Evolutionary conservation across 1,140 invertebrate species (phyloP), one percentile per base, ranked within the genome.

Genomic region (Drepana arcuata): DNA sequence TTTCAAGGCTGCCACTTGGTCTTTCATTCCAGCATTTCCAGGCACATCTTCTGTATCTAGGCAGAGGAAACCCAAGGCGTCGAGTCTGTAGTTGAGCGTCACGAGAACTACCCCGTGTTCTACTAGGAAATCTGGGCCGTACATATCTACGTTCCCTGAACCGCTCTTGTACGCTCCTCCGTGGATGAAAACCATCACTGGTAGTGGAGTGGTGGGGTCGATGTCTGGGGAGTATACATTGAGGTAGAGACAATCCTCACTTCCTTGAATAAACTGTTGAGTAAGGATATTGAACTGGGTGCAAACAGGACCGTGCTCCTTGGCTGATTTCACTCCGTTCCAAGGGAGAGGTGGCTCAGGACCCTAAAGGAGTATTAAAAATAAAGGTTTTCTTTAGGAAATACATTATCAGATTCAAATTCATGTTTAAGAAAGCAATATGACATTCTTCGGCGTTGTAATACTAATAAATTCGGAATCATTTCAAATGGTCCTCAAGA

Each of bases 231-330:
- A 52, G 21, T 66, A 66, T 1, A 63, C 41, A 16, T 42, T 42
- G 1, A 42, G 16, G 12, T 35, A 42, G n/a, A 42, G 12, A 14
- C 40, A 42, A 14, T 42, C 34, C 18, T 42, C 40, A 7, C 21
- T 42, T 10, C 33, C 28, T 16, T 30, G 24, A 7, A 42, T 6
- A 0, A 42, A 14, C 14, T 16, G 27, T 10, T 18, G 24, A 12
- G 26, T 30, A 21, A 48, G 34, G 5, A 50, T 23, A 15, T 66
- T 48, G 6, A 34, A 41, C 35, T 66, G 62, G 1, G 50, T 41
- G 25, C 62, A 66, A 18, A 59, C 37, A 1, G 56, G 36, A 18
- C 62, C 62, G 32, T 62, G 60, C 9, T 62, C 36, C 1, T 42
- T 37, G 1, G 62, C 62, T 29, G 57, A 41, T 2, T 56, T 55